Base-by-base conservation (phyloP, 2,888 invertebrate species). In the Athrips mouffetella region DNA sequence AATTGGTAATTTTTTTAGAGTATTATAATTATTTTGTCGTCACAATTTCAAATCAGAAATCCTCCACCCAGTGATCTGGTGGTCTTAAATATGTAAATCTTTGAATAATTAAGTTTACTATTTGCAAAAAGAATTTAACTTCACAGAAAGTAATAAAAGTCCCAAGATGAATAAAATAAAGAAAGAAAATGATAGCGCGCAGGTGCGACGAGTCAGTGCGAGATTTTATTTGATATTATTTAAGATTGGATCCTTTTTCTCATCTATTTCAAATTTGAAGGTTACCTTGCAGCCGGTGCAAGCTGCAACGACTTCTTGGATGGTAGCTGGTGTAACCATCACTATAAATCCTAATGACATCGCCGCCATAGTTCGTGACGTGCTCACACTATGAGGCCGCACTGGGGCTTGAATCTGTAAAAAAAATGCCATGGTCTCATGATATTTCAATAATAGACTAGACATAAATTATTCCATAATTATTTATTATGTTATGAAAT, bases 341-440 rank as follows among this genome's bases (percentile, higher is more conserved):
- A 96, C 96, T 71, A 96, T 96, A 88, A 96, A 96, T 50, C 95
- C 95, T 68, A 96, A 89, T 52, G 96, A 96, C 92, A 96, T 96
- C 45, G 96, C 96, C 0, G 96, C 96, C 96, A 96, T 96, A 55
- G 96, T 95, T 63, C 96, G 89, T 31, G 96, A 95, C 11, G 95
- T 94, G 59, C 92, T 92, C 42, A 94, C 94, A 68, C 93, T 94
- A 65, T 94, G 91, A 48, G 93, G 91, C 63, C 94, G 64, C 5
- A 92, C 92, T 30, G 84, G 84, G 2, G 77, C 73, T 60, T 78
- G 87, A 35, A 86, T 79, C 74, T 83, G 70, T 33, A 2, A 20
- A 20, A 37, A 20, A 21, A 20, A 35, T 6, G 18, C 1, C 1
- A 18, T 8, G 10, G 8, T 35, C 4, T 15, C 2, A 1, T 15